phyloP scores from a whole-genome alignment of 2,888 invertebrate species.

The Nymphalis urticae region DNA sequence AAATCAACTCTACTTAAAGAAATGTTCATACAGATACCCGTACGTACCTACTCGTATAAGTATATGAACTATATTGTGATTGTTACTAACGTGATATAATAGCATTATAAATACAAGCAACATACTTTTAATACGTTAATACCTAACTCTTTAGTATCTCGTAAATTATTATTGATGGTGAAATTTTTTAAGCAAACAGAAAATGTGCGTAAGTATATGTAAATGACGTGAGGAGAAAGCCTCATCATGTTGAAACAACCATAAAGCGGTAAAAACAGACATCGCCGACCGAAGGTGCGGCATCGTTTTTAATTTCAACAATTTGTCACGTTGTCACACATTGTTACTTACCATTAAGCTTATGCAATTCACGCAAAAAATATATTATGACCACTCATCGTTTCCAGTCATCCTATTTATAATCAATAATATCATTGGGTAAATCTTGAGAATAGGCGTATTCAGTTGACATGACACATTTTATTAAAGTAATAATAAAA shows the following conservation, averaged over 20 bases:
- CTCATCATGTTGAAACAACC: slow-evolving; percentile 65
- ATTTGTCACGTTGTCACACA: slow-evolving; percentile 41
- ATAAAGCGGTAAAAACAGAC: slow-evolving; percentile 61
- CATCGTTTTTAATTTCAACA: slow-evolving; percentile 42
- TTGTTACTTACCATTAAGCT: slow-evolving; percentile 31
- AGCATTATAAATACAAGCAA: background rate
- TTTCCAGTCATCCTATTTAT: background rate
- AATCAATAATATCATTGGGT: background rate
- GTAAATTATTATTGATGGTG: slow-evolving; percentile 50
- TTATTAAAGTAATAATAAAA: no score
- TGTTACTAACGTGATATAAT: background rate
- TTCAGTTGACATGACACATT: no score
- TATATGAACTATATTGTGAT: no score
- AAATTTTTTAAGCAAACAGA: slow-evolving; percentile 75
- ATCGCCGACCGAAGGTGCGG: slow-evolving; percentile 51
- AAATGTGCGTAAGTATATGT: slow-evolving; percentile 63
- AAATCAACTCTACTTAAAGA: no score
- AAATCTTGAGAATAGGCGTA: no score
- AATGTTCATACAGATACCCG: no score
- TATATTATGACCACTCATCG: background rate
- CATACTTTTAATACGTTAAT: background rate
- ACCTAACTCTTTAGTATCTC: slow-evolving; percentile 16
- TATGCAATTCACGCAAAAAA: slow-evolving; percentile 32
- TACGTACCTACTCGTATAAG: no score
- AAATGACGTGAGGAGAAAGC: slow-evolving; percentile 75